These are phyloP conservation scores for Sinonovacula constricta DNA, from an alignment of 1,140 invertebrate genomes.

Conservation along the genomic window DNA sequence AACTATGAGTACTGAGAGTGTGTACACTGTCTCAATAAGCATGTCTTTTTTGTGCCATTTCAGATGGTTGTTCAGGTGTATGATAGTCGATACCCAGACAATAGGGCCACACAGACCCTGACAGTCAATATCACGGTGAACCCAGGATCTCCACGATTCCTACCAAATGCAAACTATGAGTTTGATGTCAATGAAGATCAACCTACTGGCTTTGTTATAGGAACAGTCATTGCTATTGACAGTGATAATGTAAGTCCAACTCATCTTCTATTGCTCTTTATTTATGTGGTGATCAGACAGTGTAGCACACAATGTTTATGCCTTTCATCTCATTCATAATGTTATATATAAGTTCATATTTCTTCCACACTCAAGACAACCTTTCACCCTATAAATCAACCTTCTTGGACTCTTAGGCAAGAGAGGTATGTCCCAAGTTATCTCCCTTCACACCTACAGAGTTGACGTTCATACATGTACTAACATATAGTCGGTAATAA, in stretches of 20 bases:
- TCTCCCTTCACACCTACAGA: too few relatives aligned
- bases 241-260: conserved; percentile 41
- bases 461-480: too few relatives aligned
- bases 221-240: conserved; percentile 27
- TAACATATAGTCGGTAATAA: too few relatives aligned
- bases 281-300: too few relatives aligned
- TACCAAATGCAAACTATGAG: neutral
- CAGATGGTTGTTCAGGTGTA: conserved; percentile 88
- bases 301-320: too few relatives aligned
- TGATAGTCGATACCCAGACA: conserved; percentile 90
- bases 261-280: too few relatives aligned
- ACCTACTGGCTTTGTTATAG: neutral
- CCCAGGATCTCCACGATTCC: conserved; percentile 89
- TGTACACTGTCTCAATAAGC: neutral
- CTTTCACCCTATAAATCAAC: too few relatives aligned
- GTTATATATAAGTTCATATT: too few relatives aligned
- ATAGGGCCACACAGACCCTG: conserved; percentile 90
- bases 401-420: too few relatives aligned
- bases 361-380: too few relatives aligned
- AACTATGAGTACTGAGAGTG: neutral
- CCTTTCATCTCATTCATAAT: too few relatives aligned
- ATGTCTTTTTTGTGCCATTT: conserved; percentile 26
- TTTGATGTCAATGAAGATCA: conserved; percentile 26
- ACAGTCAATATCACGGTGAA: conserved; percentile 86
- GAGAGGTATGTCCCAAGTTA: too few relatives aligned